phyloP scores from a whole-genome alignment of 2,113 vertebrate species.

The Nasalis larvatus region DNA sequence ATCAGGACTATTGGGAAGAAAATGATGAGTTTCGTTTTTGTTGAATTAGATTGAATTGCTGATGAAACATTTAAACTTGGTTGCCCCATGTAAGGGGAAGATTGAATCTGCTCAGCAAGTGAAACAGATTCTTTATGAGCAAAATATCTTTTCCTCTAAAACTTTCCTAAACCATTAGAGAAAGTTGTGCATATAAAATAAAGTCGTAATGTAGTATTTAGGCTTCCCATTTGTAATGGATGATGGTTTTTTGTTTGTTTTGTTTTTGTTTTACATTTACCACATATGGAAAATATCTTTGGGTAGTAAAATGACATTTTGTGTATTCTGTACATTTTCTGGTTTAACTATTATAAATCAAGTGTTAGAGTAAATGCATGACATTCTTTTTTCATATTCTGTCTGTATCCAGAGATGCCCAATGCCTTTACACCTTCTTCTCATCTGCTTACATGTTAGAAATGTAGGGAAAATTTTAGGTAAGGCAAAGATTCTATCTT shows the following conservation, averaged over 20 bases:
- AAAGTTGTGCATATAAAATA: constrained; percentile 51
- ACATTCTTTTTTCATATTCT: not conserved
- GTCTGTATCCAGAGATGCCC: not conserved
- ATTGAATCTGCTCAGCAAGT: constrained; percentile 61
- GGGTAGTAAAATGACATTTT: not conserved
- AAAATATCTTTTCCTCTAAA: constrained; percentile 50
- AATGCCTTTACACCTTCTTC: not conserved
- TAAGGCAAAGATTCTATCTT: not conserved
- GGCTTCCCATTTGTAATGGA: constrained; percentile 52
- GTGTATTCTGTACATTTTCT: not conserved
- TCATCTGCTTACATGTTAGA: not conserved
- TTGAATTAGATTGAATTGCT: constrained; percentile 62
- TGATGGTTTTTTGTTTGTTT: constrained; percentile 22
- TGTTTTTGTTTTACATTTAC: constrained; percentile 29
- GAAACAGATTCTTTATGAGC: constrained; percentile 67
- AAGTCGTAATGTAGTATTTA: constrained; percentile 58
- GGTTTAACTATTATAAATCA: constrained; percentile 20
- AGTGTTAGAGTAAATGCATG: not conserved
- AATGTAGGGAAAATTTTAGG: not conserved
- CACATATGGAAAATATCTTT: constrained; percentile 41
- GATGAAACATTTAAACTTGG: constrained; percentile 63
- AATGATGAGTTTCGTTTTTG: constrained; percentile 43
- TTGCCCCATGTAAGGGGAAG: not conserved
- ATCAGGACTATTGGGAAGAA: not conserved
- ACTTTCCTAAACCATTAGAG: constrained; percentile 39